Base-by-base conservation (phyloP, 2,113 vertebrate genomes). In the Bufo gargarizans region DNA sequence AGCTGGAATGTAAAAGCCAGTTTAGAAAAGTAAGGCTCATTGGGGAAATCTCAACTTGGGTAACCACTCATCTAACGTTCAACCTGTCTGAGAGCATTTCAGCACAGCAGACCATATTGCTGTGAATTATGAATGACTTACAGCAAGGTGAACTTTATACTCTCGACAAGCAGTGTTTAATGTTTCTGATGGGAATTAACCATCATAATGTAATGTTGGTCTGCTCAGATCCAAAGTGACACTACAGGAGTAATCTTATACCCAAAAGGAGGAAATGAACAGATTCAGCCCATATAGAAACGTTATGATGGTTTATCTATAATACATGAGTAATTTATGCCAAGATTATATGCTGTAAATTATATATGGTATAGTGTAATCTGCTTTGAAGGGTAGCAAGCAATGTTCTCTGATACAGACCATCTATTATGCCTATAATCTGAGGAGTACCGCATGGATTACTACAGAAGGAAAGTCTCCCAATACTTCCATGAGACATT, bases 51-150 rank as follows among this genome's bases (percentile, higher is more conserved):
- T 78, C 43, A 50, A 77, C 82, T 50, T 65, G 86, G 49, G 85
- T 45, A 91, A 89, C 92, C 85, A 53, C 85, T 90, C 74, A 90
- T 91, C 50, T 84, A 90, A 59, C 86, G 90, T 90, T 89, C 79
- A 77, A 85, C 89, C 87, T 81, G 76, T 2, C 88, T 14, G 59
- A 91, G 90, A 87, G 90, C 61, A 90, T 55, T 90, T 77, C 81
- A 92, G 85, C 82, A 78, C 76, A 71, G 59, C 43, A 65, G 77
- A 77, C 89, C 89, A 82, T 89, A 81, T 6, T 58, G 79, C 67
- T 91, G 88, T 91, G 90, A 91, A 91, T 91, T 88, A 90, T 19
- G 76, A 89, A 90, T 84, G 88, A 53, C 88, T 90, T 79, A 55
- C 0, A 67, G 80, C 87, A 89, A 89, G 89, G 89, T 69, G 88